Base-by-base conservation (phyloP, 2,113 vertebrate species). In the Pholis gunnellus region DNA sequence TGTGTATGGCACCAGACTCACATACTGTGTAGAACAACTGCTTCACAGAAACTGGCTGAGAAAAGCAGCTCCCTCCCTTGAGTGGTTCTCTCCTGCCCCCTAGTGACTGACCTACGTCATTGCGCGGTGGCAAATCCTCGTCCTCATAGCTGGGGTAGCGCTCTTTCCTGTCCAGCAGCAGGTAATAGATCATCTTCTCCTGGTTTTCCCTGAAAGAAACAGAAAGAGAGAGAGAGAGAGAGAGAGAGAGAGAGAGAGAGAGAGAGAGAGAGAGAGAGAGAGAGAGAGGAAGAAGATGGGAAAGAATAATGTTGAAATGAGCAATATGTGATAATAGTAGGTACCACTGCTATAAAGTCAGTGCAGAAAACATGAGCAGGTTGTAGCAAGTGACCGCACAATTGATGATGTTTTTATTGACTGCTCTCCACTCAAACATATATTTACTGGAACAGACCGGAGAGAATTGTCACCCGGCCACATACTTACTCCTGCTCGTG, bases 141-240 rank as follows among this genome's bases (percentile, higher is more conserved):
- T 98, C 97, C 88, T 98, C 97, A 42, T 97, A 98, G 93, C 97
- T 98, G 20, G 97, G 97, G 84, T 98, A 97, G 31, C 97, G 95
- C 88, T 98, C 97, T 84, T 98, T 98, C 75, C 97, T 96, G 92
- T 98, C 97, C 84, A 98, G 88, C 75, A 98, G 95, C 81, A 98
- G 94, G 78, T 97, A 98, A 88, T 98, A 98, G 54, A 98, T 98
- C 96, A 97, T 98, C 88, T 98, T 98, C 90, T 98, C 97, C 89
- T 98, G 97, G 88, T 97, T 98, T 86, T 98, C 97, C 82, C 97
- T 98, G 84, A 65, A 38, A 61, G 0, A 57, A 10, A 71, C 3
- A 83, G 5, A 63, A 15, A 46, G 25, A 72, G n/a, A 34, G 3
- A 59, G 50, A 70, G 46, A 44, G 44, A 46, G 44, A 46, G 44